Evolutionary conservation across 2,888 invertebrate species (phyloP).

Genomic region (Tetheella fluctuosa): DNA sequence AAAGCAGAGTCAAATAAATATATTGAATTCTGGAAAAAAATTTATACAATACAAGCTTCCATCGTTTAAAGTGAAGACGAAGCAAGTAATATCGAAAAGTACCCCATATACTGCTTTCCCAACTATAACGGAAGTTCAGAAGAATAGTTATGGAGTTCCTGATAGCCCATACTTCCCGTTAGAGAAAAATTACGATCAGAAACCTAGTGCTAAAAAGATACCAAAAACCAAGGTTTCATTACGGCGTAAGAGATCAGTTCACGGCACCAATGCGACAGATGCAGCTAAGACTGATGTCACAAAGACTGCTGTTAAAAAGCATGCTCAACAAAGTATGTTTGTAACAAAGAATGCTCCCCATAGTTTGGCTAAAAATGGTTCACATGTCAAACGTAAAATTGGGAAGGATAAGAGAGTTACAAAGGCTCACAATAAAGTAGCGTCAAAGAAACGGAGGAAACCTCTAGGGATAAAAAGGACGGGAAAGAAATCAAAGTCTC

Average conservation of each 20-base stretch:
- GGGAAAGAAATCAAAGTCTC: neutral
- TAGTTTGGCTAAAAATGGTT: neutral
- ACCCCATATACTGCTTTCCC: conserved; percentile 57
- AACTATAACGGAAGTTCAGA: conserved; percentile 21
- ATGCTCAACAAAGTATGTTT: no score
- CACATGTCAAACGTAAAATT: neutral
- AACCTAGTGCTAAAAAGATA: conserved; percentile 57
- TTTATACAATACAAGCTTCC: neutral
- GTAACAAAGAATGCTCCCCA: neutral
- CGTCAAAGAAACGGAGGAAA: neutral
- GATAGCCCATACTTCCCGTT: conserved; percentile 55
- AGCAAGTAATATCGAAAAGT: conserved; percentile 14
- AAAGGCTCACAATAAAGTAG: neutral
- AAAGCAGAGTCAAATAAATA: conserved; percentile 39
- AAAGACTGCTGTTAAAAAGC: no score
- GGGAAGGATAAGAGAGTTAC: neutral
- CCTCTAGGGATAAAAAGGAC: neutral
- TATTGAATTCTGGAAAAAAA: conserved; percentile 53
- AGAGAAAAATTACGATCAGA: conserved; percentile 35
- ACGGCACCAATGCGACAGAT: neutral
- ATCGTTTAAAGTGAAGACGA: conserved; percentile 26
- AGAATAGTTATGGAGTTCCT: conserved; percentile 30
- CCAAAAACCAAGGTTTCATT: conserved; percentile 32
- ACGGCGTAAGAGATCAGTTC: conserved; percentile 45
- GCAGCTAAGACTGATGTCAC: neutral